These are phyloP conservation scores for Caenorhabditis drosophilae DNA, from an alignment of 2,888 invertebrate genomes.

Conservation along the genomic window DNA sequence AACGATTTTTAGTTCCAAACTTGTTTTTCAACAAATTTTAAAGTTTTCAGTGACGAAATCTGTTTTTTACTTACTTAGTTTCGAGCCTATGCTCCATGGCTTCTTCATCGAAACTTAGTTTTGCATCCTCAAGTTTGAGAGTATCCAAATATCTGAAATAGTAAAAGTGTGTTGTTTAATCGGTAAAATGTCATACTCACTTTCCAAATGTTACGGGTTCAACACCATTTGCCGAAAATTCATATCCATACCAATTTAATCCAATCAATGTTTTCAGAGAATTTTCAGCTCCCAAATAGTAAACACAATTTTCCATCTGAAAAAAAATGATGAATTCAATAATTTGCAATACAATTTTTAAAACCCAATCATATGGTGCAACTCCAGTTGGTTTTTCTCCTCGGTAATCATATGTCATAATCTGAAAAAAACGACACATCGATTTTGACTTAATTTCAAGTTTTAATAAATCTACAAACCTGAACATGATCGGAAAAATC, in stretches of 20 bases:
- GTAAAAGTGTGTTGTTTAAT: background rate
- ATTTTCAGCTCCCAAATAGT: slow-evolving; percentile 7
- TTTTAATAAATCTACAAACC: slow-evolving; percentile 4
- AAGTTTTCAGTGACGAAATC: too few relatives aligned
- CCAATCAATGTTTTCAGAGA: slow-evolving; percentile 50
- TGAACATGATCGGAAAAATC: slow-evolving; percentile 56
- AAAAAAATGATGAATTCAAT: too few relatives aligned
- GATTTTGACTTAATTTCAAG: background rate
- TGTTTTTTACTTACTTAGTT: too few relatives aligned
- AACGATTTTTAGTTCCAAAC: too few relatives aligned
- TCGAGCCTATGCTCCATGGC: slow-evolving; percentile 49
- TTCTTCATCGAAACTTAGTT: slow-evolving; percentile 49
- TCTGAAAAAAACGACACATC: slow-evolving; percentile 17
- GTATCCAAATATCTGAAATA: slow-evolving; percentile 52
- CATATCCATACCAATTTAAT: slow-evolving; percentile 59
- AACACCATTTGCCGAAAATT: slow-evolving; percentile 26
- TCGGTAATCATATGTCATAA: slow-evolving; percentile 65
- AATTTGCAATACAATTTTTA: too few relatives aligned
- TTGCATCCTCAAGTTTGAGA: slow-evolving; percentile 28
- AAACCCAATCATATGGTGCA: slow-evolving; percentile 61
- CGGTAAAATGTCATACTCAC: slow-evolving; percentile 7
- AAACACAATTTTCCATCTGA: slow-evolving; percentile 23
- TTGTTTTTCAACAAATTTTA: too few relatives aligned
- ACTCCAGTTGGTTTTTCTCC: slow-evolving; percentile 45
- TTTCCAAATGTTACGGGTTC: slow-evolving; percentile 41